Conservation (phyloP, 2,113 vertebrate species). For the Callopanchax toddi region DNA sequence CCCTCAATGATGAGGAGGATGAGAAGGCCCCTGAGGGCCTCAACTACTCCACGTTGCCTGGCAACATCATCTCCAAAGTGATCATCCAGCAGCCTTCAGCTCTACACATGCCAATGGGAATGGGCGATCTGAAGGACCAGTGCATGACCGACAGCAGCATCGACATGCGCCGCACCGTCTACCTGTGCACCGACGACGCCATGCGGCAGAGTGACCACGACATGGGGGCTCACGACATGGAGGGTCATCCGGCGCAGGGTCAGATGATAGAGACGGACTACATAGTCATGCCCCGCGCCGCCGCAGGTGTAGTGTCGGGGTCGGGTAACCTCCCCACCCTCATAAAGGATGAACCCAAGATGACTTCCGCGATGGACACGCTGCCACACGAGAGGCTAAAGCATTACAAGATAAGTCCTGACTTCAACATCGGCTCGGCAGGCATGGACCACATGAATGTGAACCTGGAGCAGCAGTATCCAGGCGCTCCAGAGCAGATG, state of each 20-base stretch:
- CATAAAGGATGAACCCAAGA: conserved; percentile 94
- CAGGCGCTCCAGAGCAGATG: conserved; percentile 89
- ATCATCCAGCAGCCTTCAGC: conserved; percentile 95
- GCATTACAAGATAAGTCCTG: conserved; percentile 96
- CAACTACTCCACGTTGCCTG: conserved; percentile 96
- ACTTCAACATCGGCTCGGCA: conserved; percentile 90
- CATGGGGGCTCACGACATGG: conserved; percentile 78
- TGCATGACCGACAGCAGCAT: conserved; percentile 87
- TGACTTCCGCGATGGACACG: conserved; percentile 94
- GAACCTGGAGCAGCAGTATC: conserved; percentile 89
- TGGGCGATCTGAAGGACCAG: conserved; percentile 90
- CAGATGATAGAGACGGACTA: conserved; percentile 98
- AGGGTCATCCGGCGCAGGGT: conserved; percentile 79
- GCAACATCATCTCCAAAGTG: conserved; percentile 99
- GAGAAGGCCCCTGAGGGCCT: conserved; percentile 92
- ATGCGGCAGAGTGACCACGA: conserved; percentile 92
- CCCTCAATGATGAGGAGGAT: conserved; percentile 96
- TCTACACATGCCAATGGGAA: conserved; percentile 92
- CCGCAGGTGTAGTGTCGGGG: conserved; percentile 64
- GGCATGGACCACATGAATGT: conserved; percentile 95
- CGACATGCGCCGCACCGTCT: conserved; percentile 93
- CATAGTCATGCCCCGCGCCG: conserved; percentile 91
- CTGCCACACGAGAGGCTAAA: conserved; percentile 94
- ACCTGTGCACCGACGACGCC: conserved; percentile 95
- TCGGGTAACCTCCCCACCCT: conserved; percentile 87